Base-by-base conservation (phyloP, 1,140 invertebrate genomes). In the Lerema accius region DNA sequence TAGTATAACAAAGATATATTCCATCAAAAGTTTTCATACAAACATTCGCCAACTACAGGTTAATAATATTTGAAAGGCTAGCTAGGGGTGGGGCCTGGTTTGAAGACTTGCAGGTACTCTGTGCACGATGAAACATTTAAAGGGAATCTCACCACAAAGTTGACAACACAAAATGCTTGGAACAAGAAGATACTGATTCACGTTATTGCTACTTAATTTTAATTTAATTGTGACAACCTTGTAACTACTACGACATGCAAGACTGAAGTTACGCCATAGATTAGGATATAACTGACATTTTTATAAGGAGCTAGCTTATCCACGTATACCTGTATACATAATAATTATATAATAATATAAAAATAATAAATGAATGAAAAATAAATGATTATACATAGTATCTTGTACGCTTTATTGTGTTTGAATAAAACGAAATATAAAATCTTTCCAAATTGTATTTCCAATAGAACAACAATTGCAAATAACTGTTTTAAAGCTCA, bases 381-480 rank as follows among this genome's bases (percentile, higher is more conserved):
- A 40, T 59, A 32, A 32, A 32, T 32, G 28, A 32, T 9, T 32
- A 32, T 7, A 32, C 4, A 4, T 7, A 7, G 48, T 62, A 42
- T 23, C 13, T 48, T 19, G 19, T 14, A 37, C 49, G 58, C 26
- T 50, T 13, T 60, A 48, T 50, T 48, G 13, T 46, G 39, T 50
- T 55, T 43, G 16, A 73, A 63, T 71, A 73, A 74, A 76, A 76
- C 69, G 69, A 66, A 66, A 39, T 48, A 43, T 46, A 60, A 53
- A 50, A 72, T 75, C 63, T 83, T 86, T 87, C 76, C 78, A 86
- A 80, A 79, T 75, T 90, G 78, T 90, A 90, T 88, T 87, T 88
- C 78, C 82, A 83, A 85, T 80, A 85, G 80, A 87, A 86, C 84
- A 90, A 87, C 82, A 86, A 87, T 82, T 84, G 84, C 85, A 87